Evolutionary conservation across 1,140 invertebrate species (phyloP), one percentile per base, ranked within the genome.

Genomic region (Sminthurinus signatus): DNA sequence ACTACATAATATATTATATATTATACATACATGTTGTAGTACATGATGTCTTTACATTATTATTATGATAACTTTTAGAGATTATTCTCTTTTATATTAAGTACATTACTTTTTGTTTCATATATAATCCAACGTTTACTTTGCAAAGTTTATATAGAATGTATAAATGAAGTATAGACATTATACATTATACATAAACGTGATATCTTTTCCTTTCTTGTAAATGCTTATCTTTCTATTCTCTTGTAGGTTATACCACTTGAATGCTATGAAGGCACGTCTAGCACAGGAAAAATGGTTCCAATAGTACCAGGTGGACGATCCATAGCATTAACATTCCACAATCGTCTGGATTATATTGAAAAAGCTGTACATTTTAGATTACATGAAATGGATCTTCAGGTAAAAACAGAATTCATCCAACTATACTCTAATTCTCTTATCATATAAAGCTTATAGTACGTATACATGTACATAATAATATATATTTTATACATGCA

Each of bases 211-310:
- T n/a, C n/a, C n/a, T n/a, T n/a, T n/a, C n/a, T n/a, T n/a, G n/a
- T n/a, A n/a, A n/a, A n/a, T n/a, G n/a, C n/a, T n/a, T n/a, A n/a
- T n/a, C n/a, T n/a, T 4, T 59, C 28, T 59, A 14, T 50, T 21
- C 57, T 60, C 51, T 66, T 67, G n/a, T 71, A 82, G 81, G 78
- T 83, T 36, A 84, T 86, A 67, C 85, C 84, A 14, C 74, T 85
- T 64, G 83, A 86, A 69, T 80, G 77, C 72, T 86, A 85, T 76
- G 83, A 84, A 74, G 83, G 81, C n/a, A 81, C 81, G 55, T 83
- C 82, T 72, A 80, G 82, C 69, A 82, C 81, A 44, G 84, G 84
- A 43, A 70, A 67, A 51, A 14, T 70, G 56, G 82, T 85, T 10
- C 80, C 83, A 0, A 82, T 86, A 21, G 78, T 84, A 46, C 78